Percentiles rank a stretch among this genome's conserved stretches.
phyloP scores from a whole-genome alignment of 2,797 vertebrate genomes.

The Lithobates pipiens region DNA sequence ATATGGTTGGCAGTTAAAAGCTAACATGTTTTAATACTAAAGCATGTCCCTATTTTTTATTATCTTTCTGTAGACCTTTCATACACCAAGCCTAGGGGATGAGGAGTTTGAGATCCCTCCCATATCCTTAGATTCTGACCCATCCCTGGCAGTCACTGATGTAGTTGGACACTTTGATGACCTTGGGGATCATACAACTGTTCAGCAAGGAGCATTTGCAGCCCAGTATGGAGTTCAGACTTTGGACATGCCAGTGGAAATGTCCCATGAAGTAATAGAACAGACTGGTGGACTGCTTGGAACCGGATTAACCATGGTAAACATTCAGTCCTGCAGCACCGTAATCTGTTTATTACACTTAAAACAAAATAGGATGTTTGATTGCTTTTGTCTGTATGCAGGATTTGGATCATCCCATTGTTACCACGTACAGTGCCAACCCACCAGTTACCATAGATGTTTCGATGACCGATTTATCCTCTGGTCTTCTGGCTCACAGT shows the following conservation, averaged over 20 bases:
- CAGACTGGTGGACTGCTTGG: slow-evolving; percentile 73
- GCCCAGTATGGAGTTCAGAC: slow-evolving; percentile 75
- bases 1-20: too few relatives aligned
- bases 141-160: slow-evolving; percentile 85
- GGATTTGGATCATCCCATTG: slow-evolving; percentile 88
- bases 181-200: slow-evolving; percentile 77
- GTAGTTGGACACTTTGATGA: slow-evolving; percentile 90
- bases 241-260: slow-evolving; percentile 75
- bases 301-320: slow-evolving; percentile 73
- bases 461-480: slow-evolving; percentile 85
- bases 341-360: background rate
- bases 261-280: slow-evolving; percentile 74
- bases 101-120: slow-evolving; percentile 96
- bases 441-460: slow-evolving; percentile 92
- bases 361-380: background rate
- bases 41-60: background rate
- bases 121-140: slow-evolving; percentile 89
- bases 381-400: slow-evolving; percentile 62
- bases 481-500: slow-evolving; percentile 82
- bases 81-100: slow-evolving; percentile 92
- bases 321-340: background rate
- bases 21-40: too few relatives aligned
- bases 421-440: slow-evolving; percentile 87
- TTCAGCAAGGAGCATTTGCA: slow-evolving; percentile 71
- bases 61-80: slow-evolving; percentile 80